These are phyloP conservation scores for Philonicus albiceps DNA, from an alignment of 2,888 invertebrate species.

Conservation along the genomic window DNA sequence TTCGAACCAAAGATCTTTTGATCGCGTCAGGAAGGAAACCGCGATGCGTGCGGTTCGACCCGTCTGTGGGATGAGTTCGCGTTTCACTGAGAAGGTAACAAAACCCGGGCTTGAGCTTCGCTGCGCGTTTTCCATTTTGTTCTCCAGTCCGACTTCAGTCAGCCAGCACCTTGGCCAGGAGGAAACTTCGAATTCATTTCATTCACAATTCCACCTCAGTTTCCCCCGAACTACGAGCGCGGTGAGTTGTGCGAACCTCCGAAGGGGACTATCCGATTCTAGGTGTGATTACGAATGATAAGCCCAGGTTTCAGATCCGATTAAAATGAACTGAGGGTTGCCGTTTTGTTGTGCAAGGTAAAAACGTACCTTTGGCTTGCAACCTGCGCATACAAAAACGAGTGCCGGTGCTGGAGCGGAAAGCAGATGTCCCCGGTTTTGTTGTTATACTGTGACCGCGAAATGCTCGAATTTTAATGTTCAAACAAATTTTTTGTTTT, in stretches of 20 bases:
- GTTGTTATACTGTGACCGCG: background rate
- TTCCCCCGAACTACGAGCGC: background rate
- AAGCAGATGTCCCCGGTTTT: conserved; percentile 9
- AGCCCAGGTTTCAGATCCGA: background rate
- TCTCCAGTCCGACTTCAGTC: background rate
- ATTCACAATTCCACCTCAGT: background rate
- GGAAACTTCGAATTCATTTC: background rate
- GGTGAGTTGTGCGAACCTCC: background rate
- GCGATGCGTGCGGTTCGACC: background rate
- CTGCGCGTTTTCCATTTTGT: background rate
- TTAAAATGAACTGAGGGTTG: background rate
- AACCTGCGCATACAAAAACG: background rate
- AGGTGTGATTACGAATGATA: conserved; percentile 1
- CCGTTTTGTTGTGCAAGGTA: background rate
- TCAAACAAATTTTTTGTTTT: background rate
- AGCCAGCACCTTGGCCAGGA: background rate
- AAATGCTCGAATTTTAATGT: background rate
- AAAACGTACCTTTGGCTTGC: background rate
- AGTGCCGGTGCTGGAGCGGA: background rate
- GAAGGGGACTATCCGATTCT: background rate
- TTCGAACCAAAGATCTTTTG: background rate
- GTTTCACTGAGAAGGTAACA: background rate
- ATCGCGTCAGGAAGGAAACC: background rate
- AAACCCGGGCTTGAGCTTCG: background rate
- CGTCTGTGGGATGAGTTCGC: background rate